phyloP scores from a whole-genome alignment of 2,113 vertebrate genomes.

The Lichenostomus cassidix region DNA sequence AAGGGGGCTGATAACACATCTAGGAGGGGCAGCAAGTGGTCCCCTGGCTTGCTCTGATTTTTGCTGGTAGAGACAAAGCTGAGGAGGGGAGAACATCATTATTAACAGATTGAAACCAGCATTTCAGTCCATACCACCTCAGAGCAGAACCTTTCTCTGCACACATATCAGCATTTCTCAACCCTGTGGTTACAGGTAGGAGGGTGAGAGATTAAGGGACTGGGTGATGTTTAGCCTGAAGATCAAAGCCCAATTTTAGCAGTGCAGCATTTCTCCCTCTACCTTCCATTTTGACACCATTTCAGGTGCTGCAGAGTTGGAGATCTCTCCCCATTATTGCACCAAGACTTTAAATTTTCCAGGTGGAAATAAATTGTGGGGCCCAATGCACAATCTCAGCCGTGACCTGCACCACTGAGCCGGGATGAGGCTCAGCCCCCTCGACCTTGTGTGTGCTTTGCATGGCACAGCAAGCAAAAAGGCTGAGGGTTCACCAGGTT shows the following conservation, averaged over 20 bases:
- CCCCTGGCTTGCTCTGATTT: background rate
- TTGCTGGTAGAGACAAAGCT: background rate
- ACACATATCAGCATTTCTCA: background rate
- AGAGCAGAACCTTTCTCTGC: background rate
- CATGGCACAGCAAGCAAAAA: background rate
- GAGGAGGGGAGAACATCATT: background rate
- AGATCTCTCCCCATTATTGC: background rate
- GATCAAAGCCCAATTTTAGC: background rate
- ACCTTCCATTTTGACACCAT: background rate
- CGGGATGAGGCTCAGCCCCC: background rate
- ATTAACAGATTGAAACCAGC: background rate
- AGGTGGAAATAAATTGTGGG: background rate
- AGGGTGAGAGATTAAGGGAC: background rate
- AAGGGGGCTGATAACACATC: rapidly evolving
- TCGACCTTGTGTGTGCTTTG: background rate
- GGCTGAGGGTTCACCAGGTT: background rate
- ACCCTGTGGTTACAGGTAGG: rapidly evolving
- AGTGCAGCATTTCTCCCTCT: background rate
- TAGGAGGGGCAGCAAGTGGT: background rate
- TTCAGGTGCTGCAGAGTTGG: background rate
- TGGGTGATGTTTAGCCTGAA: background rate
- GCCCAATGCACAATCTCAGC: background rate
- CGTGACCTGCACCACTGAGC: rapidly evolving
- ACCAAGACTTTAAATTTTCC: background rate
- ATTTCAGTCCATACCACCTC: background rate